Base-by-base conservation (phyloP, 2,888 invertebrate species). In the Panopea generosa region DNA sequence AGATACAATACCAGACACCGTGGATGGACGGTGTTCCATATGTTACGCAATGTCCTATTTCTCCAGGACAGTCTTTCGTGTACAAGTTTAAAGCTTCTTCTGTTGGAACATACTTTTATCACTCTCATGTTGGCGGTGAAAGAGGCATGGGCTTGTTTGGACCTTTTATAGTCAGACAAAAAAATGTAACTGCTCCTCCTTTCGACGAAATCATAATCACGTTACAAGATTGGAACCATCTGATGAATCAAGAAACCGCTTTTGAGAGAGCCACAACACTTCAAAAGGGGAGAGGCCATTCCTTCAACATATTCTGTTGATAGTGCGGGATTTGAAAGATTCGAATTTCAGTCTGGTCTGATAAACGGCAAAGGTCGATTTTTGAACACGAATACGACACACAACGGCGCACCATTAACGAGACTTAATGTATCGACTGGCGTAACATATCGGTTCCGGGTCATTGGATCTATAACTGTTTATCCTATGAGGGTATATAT, bases 1-100 rank as follows among this genome's bases (percentile, higher is more conserved):
- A 87, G 2, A 76, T 78, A n/a, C 86, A 86, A 61, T 63, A 49
- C 22, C 71, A 69, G 11, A 83, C 84, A 3, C 79, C 84, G 1
- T 86, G 79, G 78, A 84, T 84, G 77, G 88, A 88, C 66, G 88
- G 88, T 1, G 86, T 84, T 1, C 77, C 86, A 0, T 82, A 65
- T 24, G 67, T 89, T 29, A 83, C 86, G 14, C 88, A 89, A 61
- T 89, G 88, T 61, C 86, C 88, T 2, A 84, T 88, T 20, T 56
- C 70, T 0, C 85, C 86, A 6, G 79, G 80, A 2, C 81, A 84
- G 24, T 71, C 63, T 1, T 88, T 87, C 59, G 84, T 82, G 24
- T 87, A 89, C 43, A 55, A 68, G n/a, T 86, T 87, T 55, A 75
- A 62, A 11, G 84, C 82, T 0, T 61, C 62, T 11, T 84, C 83